These are phyloP conservation scores for Nymphalis polychloros DNA, from an alignment of 2,888 invertebrate species.

Conservation along the genomic window DNA sequence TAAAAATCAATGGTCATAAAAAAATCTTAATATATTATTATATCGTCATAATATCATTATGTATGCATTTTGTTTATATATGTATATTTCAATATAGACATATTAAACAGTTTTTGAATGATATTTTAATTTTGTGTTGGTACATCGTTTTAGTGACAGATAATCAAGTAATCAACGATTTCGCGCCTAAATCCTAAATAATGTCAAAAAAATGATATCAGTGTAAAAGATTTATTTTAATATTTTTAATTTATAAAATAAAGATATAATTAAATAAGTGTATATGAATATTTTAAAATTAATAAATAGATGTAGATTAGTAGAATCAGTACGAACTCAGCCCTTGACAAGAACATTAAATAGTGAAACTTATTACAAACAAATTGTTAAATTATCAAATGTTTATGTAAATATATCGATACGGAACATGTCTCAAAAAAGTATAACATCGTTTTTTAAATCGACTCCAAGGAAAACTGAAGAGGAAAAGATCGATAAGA, in stretches of 20 bases:
- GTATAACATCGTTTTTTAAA: conserved; percentile 74
- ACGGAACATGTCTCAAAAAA: conserved; percentile 70
- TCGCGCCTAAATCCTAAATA: conserved; percentile 1
- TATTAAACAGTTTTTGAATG: not conserved
- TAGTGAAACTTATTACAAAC: not conserved
- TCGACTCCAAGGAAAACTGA: conserved; percentile 59
- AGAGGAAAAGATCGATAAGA: conserved; percentile 31
- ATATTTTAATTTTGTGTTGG: not conserved
- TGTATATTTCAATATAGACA: too few species aligned
- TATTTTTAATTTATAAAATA: conserved; percentile 4
- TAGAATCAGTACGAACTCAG: not conserved
- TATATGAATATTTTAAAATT: conserved; percentile 23
- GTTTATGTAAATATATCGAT: conserved; percentile 18
- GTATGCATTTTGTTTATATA: too few species aligned
- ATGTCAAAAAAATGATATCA: conserved; percentile 6
- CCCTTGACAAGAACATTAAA: not conserved
- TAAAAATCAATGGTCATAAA: too few species aligned
- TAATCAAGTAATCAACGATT: not conserved
- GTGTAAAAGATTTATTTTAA: not conserved
- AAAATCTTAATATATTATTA: too few species aligned
- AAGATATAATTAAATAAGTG: conserved; percentile 1
- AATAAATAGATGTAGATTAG: conserved; percentile 22
- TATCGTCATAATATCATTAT: too few species aligned
- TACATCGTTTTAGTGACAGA: not conserved
- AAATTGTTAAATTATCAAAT: conserved; percentile 13